phyloP scores from a whole-genome alignment of 2,113 vertebrate genomes.

The Bagarius yarrelli region DNA sequence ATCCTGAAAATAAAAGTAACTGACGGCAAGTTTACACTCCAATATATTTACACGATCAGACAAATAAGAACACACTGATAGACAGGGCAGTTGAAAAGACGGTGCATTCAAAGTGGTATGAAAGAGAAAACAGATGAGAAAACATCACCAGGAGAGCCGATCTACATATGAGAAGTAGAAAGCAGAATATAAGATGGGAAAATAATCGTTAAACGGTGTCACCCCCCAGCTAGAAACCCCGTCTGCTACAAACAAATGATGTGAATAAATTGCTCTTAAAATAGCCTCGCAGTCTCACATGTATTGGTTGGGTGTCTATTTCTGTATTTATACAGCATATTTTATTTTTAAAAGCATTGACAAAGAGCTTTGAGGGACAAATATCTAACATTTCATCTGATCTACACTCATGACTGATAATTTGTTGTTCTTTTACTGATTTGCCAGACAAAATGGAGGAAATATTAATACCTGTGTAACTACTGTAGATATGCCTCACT shows the following conservation, averaged over 20 bases:
- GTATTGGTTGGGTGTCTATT: neutral
- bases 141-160: neutral
- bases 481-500: too few relatives aligned
- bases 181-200: neutral
- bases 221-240: neutral
- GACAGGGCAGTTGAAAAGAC: neutral
- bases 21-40: neutral
- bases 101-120: too few relatives aligned
- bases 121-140: neutral
- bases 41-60: neutral
- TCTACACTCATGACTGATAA: neutral
- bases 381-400: neutral
- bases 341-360: neutral
- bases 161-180: neutral
- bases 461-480: neutral
- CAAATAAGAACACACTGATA: neutral
- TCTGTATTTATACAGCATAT: neutral
- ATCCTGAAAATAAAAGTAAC: neutral
- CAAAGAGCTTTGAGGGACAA: neutral
- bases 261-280: conserved; percentile 1
- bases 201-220: neutral
- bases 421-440: neutral
- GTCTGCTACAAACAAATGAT: neutral
- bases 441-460: neutral
- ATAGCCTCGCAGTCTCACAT: neutral